Evolutionary conservation across 2,797 vertebrate genomes (phyloP).

Genomic region (Aulostomus chinensis): DNA sequence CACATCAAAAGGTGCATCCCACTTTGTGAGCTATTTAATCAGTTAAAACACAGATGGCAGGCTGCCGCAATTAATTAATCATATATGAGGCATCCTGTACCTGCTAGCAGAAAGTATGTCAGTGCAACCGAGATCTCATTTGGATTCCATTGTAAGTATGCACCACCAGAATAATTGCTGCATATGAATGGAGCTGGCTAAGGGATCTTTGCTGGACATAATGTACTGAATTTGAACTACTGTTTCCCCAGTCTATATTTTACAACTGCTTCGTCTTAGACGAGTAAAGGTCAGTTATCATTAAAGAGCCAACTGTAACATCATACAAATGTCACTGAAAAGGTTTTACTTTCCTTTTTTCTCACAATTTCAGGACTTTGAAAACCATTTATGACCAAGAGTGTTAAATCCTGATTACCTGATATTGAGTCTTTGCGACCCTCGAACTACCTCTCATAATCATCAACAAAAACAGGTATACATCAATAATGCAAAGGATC

Average conservation of each 20-base stretch:
- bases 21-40: constrained; percentile 86
- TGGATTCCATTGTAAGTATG: constrained; percentile 62
- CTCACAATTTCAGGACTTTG: too few species aligned
- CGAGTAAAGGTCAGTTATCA: constrained; percentile 8
- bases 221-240: constrained; percentile 42
- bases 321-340: constrained; percentile 3
- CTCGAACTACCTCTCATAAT: too few species aligned
- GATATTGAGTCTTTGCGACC: too few species aligned
- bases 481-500: too few species aligned
- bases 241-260: constrained; percentile 18
- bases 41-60: constrained; percentile 88
- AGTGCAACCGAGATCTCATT: constrained; percentile 80
- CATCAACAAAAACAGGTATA: too few species aligned
- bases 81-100: constrained; percentile 83
- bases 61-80: constrained; percentile 84
- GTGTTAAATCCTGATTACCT: too few species aligned
- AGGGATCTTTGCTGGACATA: constrained; percentile 18
- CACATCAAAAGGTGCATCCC: constrained; percentile 85
- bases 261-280: background rate
- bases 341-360: too few species aligned
- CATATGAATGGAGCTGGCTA: constrained; percentile 54
- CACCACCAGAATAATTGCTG: constrained; percentile 65
- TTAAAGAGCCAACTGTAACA: too few species aligned
- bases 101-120: constrained; percentile 81
- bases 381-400: too few species aligned